These are phyloP conservation scores for Morinoia aosen DNA, from an alignment of 2,888 invertebrate species.

Conservation along the genomic window DNA sequence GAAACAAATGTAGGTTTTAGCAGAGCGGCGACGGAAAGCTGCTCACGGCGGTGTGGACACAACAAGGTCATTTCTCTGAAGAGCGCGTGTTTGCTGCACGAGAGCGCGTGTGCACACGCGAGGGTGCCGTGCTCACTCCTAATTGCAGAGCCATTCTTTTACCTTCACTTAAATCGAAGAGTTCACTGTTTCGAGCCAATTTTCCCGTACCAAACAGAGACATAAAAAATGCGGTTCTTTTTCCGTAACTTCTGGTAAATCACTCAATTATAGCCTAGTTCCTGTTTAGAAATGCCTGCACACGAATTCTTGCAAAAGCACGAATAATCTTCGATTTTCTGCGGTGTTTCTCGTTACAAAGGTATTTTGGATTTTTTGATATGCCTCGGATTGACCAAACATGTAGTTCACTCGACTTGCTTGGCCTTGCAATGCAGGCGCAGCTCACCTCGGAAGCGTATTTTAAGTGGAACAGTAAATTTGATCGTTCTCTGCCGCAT, in stretches of 20 bases:
- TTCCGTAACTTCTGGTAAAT: background rate
- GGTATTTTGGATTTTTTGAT: no score
- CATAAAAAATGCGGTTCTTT: background rate
- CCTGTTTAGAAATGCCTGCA: no score
- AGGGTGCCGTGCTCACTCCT: background rate
- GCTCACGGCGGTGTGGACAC: background rate
- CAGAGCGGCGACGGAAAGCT: background rate
- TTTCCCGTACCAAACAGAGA: background rate
- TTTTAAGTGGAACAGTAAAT: no score
- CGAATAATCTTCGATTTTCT: no score
- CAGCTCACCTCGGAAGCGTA: no score
- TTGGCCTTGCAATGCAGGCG: no score
- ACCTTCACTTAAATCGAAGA: background rate
- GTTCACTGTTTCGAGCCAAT: background rate
- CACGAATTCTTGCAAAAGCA: no score
- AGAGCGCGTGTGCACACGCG: background rate
- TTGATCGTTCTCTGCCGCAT: no score
- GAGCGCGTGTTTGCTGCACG: background rate
- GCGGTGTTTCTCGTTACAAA: no score
- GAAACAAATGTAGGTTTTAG: constrained; percentile 12
- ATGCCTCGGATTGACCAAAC: no score
- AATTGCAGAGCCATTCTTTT: background rate
- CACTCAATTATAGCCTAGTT: background rate
- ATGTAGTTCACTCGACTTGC: no score
- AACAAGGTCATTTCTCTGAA: background rate